A percentile compares a stretch with the other conserved stretches of the same genome.
Conservation (phyloP, 2,797 vertebrate genomes). For the Lepilemur ruficaudatus region DNA sequence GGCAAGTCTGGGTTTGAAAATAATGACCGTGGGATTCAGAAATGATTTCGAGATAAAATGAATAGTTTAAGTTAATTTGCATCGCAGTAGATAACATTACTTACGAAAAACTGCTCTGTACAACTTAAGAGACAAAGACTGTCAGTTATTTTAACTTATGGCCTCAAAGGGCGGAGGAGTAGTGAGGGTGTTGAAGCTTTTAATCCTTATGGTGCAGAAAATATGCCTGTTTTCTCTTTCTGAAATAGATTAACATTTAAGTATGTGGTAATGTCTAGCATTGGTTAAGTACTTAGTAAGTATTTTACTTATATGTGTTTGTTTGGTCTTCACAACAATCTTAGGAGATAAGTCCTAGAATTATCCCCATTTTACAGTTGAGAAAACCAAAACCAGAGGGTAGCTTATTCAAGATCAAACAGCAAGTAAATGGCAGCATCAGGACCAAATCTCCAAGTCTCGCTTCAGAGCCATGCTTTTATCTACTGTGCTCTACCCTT, state of each 20-base stretch:
- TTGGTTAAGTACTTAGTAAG: neutral
- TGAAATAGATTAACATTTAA: constrained; percentile 29
- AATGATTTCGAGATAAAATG: constrained; percentile 56
- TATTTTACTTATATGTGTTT: constrained; percentile 16
- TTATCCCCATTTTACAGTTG: neutral
- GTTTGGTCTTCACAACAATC: neutral
- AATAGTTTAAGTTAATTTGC: constrained; percentile 32
- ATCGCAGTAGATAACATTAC: neutral
- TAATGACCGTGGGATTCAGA: constrained; percentile 51
- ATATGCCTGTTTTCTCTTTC: neutral
- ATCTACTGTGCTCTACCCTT: neutral
- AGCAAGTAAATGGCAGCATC: neutral
- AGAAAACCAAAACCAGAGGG: constrained; percentile 14
- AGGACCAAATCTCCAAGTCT: neutral
- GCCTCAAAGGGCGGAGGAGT: neutral
- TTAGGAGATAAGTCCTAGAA: neutral
- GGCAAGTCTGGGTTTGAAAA: constrained; percentile 61
- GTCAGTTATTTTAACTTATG: neutral
- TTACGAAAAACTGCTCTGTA: neutral
- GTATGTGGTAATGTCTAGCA: too few relatives aligned
- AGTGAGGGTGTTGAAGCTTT: neutral
- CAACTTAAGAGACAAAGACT: constrained; percentile 40
- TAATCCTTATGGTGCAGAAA: neutral
- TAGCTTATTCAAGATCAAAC: neutral
- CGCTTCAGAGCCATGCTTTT: neutral